Base-by-base conservation (phyloP, 2,888 invertebrate species). In the Ecliptopera silaceata region DNA sequence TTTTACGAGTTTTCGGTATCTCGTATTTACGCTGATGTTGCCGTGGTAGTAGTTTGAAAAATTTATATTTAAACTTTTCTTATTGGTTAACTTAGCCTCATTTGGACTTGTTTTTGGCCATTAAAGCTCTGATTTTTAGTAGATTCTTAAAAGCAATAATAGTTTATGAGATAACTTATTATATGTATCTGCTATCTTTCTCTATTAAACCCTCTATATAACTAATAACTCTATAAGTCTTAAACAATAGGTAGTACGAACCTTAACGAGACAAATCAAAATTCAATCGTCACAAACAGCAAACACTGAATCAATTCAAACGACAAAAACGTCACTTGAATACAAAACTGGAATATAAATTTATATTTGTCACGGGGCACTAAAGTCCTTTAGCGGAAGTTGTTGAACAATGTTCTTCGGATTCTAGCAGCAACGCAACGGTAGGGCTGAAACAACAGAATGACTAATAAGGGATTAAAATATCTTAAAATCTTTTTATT, bases 401-500 rank as follows among this genome's bases (percentile, higher is more conserved):
- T 71, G 63, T 63, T 58, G 65, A 69, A 71, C 75, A 72, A 67
- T 66, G 68, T 69, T 65, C 65, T 65, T 51, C 54, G 62, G 56
- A 56, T 67, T 65, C 50, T 62, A 57, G 43, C 51, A 63, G 42
- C 42, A 42, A 61, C 61, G 49, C 61, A 48, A 51, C 57, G 56
- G 72, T 69, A 46, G 56, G 59, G 70, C 69, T 63, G 61, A 69
- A 70, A 73, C 74, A 75, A 69, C 69, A 58, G 70, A 71, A 73
- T 72, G 72, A 73, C 77, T 78, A 78, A 77, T 79, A 74, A 72
- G 72, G 75, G 76, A 77, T 75, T 74, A 74, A 71, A 66, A 71
- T 71, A 70, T 76, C 74, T 77, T 76, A 72, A 74, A 79, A 73
- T 72, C 77, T 77, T 77, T 77, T 79, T 78, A 77, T 74, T 77